Evolutionary conservation across 2,888 invertebrate genomes (phyloP).

Genomic region (Shargacucullia verbasci): DNA sequence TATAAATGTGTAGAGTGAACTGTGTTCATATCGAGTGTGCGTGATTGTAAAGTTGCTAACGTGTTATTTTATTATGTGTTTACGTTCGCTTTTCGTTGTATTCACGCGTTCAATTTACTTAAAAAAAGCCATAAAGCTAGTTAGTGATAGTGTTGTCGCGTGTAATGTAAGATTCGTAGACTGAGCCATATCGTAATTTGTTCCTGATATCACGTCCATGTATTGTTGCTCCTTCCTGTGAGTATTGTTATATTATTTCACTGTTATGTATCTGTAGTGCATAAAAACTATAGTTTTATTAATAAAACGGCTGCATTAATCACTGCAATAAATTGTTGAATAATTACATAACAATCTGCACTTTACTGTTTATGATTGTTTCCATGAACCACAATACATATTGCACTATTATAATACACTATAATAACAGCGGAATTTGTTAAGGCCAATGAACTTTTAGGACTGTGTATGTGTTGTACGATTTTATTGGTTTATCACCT

Average conservation of each 20-base stretch:
- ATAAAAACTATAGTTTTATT: not conserved
- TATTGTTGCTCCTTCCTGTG: constrained; percentile 89
- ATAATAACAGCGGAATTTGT: constrained; percentile 30
- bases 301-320: constrained; percentile 2
- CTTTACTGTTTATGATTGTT: constrained; percentile 10
- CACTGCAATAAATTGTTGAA: constrained; percentile 13
- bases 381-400: constrained; percentile 4
- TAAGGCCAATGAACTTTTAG: constrained; percentile 53
- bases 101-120: constrained; percentile 64
- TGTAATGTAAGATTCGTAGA: constrained; percentile 69
- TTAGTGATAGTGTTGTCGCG: constrained; percentile 49
- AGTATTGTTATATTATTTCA: constrained; percentile 67
- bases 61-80: constrained; percentile 70
- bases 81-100: constrained; percentile 65
- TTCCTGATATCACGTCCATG: constrained; percentile 83
- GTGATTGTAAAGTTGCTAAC: constrained; percentile 59
- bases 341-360: constrained; percentile 28
- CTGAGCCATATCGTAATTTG: constrained; percentile 63
- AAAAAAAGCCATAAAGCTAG: constrained; percentile 62
- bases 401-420: constrained; percentile 8
- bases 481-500: constrained; percentile 43
- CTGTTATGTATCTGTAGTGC: not conserved
- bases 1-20: constrained; percentile 50
- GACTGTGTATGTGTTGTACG: constrained; percentile 20
- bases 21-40: constrained; percentile 35